phyloP scores from a whole-genome alignment of 2,113 vertebrate genomes.

The Leptosomus discolor region DNA sequence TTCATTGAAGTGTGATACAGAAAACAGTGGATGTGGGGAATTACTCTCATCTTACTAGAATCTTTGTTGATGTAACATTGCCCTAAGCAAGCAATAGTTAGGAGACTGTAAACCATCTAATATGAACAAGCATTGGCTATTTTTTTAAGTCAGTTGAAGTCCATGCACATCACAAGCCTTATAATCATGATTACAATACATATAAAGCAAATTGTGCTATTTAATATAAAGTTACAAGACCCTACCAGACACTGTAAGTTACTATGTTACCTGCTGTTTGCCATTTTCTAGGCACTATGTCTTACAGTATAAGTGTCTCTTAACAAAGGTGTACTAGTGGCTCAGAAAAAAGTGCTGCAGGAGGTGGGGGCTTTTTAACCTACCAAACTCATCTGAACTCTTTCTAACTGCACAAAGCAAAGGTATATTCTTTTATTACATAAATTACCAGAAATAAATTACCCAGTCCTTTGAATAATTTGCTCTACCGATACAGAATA shows the following conservation, averaged over 20 bases:
- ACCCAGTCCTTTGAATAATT: neutral
- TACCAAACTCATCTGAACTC: neutral
- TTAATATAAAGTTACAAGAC: neutral
- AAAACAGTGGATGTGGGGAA: neutral
- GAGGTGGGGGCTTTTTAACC: neutral
- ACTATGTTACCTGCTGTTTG: neutral
- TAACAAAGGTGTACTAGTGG: neutral
- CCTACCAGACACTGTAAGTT: neutral
- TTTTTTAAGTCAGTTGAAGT: neutral
- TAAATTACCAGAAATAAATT: neutral
- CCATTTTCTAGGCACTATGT: neutral
- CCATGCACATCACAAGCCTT: neutral
- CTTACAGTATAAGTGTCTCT: neutral
- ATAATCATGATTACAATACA: neutral
- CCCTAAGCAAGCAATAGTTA: neutral
- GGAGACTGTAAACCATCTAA: neutral
- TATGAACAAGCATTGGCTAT: neutral
- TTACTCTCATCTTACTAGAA: neutral
- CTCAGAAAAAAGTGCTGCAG: neutral
- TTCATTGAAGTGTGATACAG: neutral
- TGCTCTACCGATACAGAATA: neutral
- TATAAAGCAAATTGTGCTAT: neutral
- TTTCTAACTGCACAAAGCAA: neutral
- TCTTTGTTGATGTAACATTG: neutral
- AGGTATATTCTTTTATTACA: neutral